phyloP scores from a whole-genome alignment of 2,888 invertebrate species.

The Syritta pipiens region DNA sequence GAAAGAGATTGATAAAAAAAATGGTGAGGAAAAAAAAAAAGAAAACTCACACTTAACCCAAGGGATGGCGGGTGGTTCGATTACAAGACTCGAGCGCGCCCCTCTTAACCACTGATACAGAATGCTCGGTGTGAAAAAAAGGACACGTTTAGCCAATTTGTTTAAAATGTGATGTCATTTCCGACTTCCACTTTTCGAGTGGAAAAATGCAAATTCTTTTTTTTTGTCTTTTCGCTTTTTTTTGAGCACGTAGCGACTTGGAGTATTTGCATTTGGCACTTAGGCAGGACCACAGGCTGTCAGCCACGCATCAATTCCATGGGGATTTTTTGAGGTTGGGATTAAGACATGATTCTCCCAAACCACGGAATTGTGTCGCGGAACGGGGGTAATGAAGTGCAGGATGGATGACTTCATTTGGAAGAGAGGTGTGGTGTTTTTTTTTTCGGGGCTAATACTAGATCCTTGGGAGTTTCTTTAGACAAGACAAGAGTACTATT shows the following conservation, averaged over 20 bases:
- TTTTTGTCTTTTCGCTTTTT: constrained; percentile 25
- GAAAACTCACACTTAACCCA: constrained; percentile 60
- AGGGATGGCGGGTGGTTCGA: constrained; percentile 39
- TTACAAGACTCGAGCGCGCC: constrained; percentile 35
- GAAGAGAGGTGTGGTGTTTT: too few relatives aligned
- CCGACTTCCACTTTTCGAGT: constrained; percentile 37
- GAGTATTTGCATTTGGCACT: constrained; percentile 62
- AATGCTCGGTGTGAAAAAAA: constrained; percentile 44
- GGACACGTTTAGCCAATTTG: constrained; percentile 72
- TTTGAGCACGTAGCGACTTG: constrained; percentile 30
- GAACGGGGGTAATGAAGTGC: constrained; percentile 21
- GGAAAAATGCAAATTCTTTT: constrained; percentile 67
- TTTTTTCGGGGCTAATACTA: not conserved
- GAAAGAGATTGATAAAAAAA: not conserved
- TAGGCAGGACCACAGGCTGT: constrained; percentile 44
- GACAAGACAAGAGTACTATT: too few relatives aligned
- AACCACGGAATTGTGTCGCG: constrained; percentile 3
- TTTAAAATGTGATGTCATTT: constrained; percentile 69
- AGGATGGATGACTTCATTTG: constrained; percentile 29
- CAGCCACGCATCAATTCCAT: constrained; percentile 53
- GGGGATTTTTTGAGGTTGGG: constrained; percentile 27
- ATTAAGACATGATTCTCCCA: not conserved
- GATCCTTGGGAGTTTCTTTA: too few relatives aligned
- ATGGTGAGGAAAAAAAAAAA: not conserved
- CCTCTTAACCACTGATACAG: constrained; percentile 46